Evolutionary conservation across 2,797 vertebrate genomes (phyloP).

Genomic region (Rhabdophis nuchalis): DNA sequence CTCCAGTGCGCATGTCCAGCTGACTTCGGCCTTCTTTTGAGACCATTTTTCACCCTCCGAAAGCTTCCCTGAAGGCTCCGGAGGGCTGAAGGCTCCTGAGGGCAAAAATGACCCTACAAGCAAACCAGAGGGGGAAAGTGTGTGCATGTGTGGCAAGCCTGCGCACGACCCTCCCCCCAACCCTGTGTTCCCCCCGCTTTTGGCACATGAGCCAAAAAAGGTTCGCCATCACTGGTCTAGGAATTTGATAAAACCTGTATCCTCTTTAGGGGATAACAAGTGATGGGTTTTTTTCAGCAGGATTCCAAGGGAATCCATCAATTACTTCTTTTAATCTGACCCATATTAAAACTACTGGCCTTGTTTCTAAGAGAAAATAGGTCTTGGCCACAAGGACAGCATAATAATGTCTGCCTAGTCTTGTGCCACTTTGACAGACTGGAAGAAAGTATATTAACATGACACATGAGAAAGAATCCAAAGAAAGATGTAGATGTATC

Average conservation of each 20-base stretch:
- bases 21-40: too few species aligned
- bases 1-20: too few species aligned
- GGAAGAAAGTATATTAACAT: background rate
- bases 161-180: too few species aligned
- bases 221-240: too few species aligned
- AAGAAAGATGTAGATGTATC: background rate
- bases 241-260: background rate
- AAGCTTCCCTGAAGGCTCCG: too few species aligned
- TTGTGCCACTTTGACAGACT: background rate
- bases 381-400: background rate
- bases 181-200: too few species aligned
- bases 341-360: background rate
- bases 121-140: too few species aligned
- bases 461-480: background rate
- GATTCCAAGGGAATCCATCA: background rate
- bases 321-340: background rate
- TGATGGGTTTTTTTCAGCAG: background rate
- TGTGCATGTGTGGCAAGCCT: too few species aligned
- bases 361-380: background rate
- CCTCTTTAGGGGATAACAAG: background rate
- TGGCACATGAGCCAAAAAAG: too few species aligned
- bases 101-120: too few species aligned
- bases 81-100: too few species aligned
- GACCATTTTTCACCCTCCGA: too few species aligned
- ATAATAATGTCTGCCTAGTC: background rate